These are phyloP conservation scores for Habropoda laboriosa DNA, from an alignment of 1,140 invertebrate species.

Conservation along the genomic window DNA sequence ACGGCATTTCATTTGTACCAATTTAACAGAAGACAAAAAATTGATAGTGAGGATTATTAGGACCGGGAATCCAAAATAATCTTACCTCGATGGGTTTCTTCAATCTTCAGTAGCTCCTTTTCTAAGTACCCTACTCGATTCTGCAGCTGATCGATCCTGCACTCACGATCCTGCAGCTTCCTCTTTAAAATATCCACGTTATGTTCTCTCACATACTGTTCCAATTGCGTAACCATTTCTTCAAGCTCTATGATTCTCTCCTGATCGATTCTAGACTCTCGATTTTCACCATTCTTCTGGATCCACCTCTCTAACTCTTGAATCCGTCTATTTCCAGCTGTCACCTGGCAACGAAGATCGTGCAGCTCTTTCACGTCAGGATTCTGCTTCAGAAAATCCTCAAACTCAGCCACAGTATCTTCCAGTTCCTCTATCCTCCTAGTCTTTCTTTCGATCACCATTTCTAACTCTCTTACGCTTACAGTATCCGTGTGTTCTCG, in stretches of 20 bases:
- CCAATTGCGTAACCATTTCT: conserved; percentile 75
- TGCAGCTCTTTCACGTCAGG: conserved; percentile 75
- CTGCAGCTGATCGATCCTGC: conserved; percentile 74
- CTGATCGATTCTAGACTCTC: conserved; percentile 69
- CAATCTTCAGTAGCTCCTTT: conserved; percentile 48
- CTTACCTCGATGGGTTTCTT: conserved; percentile 36
- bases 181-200: conserved; percentile 74
- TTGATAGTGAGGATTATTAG: too few relatives aligned
- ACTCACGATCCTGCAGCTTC: conserved; percentile 75
- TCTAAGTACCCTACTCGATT: conserved; percentile 55
- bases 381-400: conserved; percentile 75
- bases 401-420: conserved; percentile 80
- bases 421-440: conserved; percentile 90
- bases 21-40: not conserved
- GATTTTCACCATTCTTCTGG: conserved; percentile 64
- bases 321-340: conserved; percentile 62
- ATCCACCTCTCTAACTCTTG: conserved; percentile 74
- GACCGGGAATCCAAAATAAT: not conserved
- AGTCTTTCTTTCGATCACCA: conserved; percentile 82
- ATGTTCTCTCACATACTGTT: conserved; percentile 76
- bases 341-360: conserved; percentile 68
- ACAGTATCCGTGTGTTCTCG: conserved; percentile 83
- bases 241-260: conserved; percentile 74
- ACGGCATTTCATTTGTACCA: too few relatives aligned
- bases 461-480: conserved; percentile 86